Percentiles rank a stretch among this genome's conserved stretches.
phyloP scores from a whole-genome alignment of 2,797 vertebrate species.

The Coccyzus lansbergi region DNA sequence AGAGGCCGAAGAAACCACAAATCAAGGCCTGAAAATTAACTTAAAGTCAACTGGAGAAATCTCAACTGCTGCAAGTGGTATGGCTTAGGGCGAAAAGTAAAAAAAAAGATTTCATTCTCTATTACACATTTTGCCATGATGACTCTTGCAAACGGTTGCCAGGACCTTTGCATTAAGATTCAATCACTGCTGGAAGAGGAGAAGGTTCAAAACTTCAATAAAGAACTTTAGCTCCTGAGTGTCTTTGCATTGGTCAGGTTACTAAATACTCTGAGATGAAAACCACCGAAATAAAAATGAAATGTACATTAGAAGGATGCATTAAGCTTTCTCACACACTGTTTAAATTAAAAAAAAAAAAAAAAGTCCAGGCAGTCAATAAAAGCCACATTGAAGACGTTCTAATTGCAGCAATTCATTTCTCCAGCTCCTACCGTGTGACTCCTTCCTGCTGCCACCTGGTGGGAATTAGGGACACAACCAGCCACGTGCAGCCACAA shows the following conservation, averaged over 20 bases:
- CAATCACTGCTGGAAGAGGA: background rate
- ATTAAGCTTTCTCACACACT: accelerated
- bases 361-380: background rate
- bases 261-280: background rate
- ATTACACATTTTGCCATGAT: background rate
- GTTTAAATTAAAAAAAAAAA: background rate
- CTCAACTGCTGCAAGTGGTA: background rate
- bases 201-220: background rate
- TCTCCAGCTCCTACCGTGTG: background rate
- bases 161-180: background rate
- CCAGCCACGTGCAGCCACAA: background rate
- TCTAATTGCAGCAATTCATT: background rate
- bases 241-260: background rate
- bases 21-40: background rate
- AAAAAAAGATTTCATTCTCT: background rate
- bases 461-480: conserved; percentile 32
- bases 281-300: accelerated
- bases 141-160: background rate
- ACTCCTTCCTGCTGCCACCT: conserved; percentile 69
- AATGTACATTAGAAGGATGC: accelerated
- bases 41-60: background rate
- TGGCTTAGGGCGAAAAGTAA: background rate
- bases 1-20: conserved; percentile 10
- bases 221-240: background rate
- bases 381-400: background rate